phyloP scores from a whole-genome alignment of 2,888 invertebrate species.

The Pharmacophagus antenor region DNA sequence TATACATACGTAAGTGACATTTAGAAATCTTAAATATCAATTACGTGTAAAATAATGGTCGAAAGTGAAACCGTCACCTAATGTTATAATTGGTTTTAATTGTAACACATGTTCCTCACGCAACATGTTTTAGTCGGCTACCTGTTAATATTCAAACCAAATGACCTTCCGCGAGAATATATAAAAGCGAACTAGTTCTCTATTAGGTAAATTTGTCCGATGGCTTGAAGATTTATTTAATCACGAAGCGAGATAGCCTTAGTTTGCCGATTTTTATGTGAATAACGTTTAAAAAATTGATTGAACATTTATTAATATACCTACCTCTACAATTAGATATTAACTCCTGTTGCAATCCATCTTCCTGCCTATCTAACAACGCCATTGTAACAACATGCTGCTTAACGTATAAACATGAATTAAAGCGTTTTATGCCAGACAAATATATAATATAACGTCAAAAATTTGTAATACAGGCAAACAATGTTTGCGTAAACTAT shows the following conservation, averaged over 20 bases:
- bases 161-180: constrained; percentile 35
- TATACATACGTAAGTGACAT: neutral
- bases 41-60: constrained; percentile 9
- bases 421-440: constrained; percentile 1
- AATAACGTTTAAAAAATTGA: neutral
- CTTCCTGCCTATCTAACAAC: neutral
- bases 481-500: constrained; percentile 52
- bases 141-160: constrained; percentile 24
- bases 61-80: constrained; percentile 27
- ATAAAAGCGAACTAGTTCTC: constrained; percentile 39
- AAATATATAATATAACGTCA: constrained; percentile 22
- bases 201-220: constrained; percentile 33
- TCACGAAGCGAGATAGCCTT: constrained; percentile 30
- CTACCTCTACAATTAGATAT: constrained; percentile 39
- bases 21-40: neutral
- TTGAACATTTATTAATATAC: constrained; percentile 39
- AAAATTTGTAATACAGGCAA: constrained; percentile 39
- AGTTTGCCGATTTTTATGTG: constrained; percentile 19
- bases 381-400: neutral
- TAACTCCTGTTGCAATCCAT: neutral
- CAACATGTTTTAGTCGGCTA: constrained; percentile 6
- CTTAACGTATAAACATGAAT: neutral
- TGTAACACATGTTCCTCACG: constrained; percentile 20
- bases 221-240: constrained; percentile 48
- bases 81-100: constrained; percentile 15